Evolutionary conservation across 2,113 vertebrate species (phyloP).

Genomic region (Hippoglossus stenolepis): DNA sequence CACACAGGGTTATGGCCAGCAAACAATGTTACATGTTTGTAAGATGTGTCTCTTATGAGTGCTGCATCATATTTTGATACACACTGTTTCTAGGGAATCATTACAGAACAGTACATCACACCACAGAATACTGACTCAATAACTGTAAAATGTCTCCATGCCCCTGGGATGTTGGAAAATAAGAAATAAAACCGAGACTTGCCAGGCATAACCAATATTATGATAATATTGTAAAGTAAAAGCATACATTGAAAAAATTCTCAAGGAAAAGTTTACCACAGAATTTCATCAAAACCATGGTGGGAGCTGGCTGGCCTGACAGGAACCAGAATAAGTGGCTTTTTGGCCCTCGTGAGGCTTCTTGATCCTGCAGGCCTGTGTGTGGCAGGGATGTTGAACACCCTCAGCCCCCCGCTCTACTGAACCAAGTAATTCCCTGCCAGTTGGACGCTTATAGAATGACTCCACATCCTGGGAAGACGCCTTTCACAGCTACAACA

Average conservation of each 20-base stretch:
- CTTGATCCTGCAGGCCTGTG: slow-evolving; percentile 48
- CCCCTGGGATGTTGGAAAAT: slow-evolving; percentile 28
- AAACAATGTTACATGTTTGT: slow-evolving; percentile 41
- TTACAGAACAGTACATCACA: slow-evolving; percentile 32
- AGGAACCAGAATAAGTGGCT: slow-evolving; percentile 59
- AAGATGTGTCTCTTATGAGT: slow-evolving; percentile 38
- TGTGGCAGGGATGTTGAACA: slow-evolving; percentile 59
- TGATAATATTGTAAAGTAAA: slow-evolving; percentile 1
- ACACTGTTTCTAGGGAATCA: slow-evolving; percentile 25
- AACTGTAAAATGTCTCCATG: slow-evolving; percentile 11
- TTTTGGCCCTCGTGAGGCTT: slow-evolving; percentile 42
- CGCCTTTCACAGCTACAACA: slow-evolving; percentile 66
- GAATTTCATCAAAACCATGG: slow-evolving; percentile 41
- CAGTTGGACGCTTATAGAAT: slow-evolving; percentile 66
- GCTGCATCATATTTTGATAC: slow-evolving; percentile 17
- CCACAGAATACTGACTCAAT: slow-evolving; percentile 16
- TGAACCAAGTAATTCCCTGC: slow-evolving; percentile 75
- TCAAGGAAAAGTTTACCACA: slow-evolving; percentile 36
- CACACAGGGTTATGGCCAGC: slow-evolving; percentile 41
- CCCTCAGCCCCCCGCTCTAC: slow-evolving; percentile 65
- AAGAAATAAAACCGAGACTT: slow-evolving; percentile 19
- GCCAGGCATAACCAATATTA: slow-evolving; percentile 16
- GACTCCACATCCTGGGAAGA: slow-evolving; percentile 55
- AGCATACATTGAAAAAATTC: slow-evolving; percentile 17
- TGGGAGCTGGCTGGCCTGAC: slow-evolving; percentile 44